Conservation (phyloP, 2,797 vertebrate genomes). For the Melanotaenia boesemani region DNA sequence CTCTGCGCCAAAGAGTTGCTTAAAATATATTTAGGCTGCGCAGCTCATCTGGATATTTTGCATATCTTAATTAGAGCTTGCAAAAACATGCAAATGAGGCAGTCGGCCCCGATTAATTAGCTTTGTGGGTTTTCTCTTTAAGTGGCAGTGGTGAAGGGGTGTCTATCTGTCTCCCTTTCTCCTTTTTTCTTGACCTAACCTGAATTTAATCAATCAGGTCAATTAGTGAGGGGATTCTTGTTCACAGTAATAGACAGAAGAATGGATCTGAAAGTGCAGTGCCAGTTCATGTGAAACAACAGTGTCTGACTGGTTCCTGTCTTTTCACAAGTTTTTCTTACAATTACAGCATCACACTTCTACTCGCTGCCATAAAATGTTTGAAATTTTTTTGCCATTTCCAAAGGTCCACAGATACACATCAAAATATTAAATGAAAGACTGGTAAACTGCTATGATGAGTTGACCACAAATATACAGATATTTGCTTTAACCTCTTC, state of each 20-base stretch:
- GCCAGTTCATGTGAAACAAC: slow-evolving; percentile 6
- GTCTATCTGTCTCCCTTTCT: slow-evolving; percentile 16
- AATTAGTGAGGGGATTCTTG: slow-evolving; percentile 7
- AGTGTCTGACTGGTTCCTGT: background rate
- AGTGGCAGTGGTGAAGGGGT: slow-evolving; percentile 22
- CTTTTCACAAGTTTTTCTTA: background rate
- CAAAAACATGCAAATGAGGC: slow-evolving; percentile 65
- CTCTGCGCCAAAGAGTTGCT: slow-evolving; percentile 1
- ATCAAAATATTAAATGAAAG: background rate
- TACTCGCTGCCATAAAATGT: background rate
- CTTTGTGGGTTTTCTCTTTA: slow-evolving; percentile 45
- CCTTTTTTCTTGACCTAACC: slow-evolving; percentile 27
- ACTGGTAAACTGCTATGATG: background rate
- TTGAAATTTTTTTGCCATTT: background rate
- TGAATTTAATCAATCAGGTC: slow-evolving; percentile 49
- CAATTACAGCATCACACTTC: background rate
- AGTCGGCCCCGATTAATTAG: slow-evolving; percentile 48
- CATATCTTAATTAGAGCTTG: slow-evolving; percentile 72
- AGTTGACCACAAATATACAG: background rate
- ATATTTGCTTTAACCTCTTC: background rate
- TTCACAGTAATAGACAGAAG: slow-evolving; percentile 19
- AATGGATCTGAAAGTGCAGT: background rate
- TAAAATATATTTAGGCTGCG: slow-evolving; percentile 33
- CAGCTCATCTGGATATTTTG: slow-evolving; percentile 61
- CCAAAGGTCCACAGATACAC: background rate